Percentiles rank a stretch among this genome's conserved stretches.
These are phyloP conservation scores for Chaetura pelagica DNA, from an alignment of 2,113 vertebrate species.

Conservation along the genomic window DNA sequence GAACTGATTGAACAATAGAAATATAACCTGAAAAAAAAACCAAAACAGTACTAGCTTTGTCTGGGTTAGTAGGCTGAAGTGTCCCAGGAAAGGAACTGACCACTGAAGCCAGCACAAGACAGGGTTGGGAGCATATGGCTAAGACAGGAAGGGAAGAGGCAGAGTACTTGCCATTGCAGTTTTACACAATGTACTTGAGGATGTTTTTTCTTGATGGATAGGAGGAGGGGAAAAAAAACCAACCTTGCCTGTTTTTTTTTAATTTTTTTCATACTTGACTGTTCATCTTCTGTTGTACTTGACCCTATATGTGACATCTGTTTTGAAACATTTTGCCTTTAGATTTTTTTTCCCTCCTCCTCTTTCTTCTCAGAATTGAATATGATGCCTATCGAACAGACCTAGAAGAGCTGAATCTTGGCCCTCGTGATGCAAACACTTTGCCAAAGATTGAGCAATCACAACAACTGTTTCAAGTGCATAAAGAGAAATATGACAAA, in stretches of 20 bases:
- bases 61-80: not conserved
- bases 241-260: accelerated
- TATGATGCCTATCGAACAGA: constrained; percentile 97
- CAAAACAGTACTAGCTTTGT: not conserved
- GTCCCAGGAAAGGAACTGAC: not conserved
- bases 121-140: not conserved
- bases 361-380: constrained; percentile 83
- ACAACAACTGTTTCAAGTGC: constrained; percentile 90
- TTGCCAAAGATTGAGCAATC: constrained; percentile 94
- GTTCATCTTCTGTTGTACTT: not conserved
- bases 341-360: not conserved
- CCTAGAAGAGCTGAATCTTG: constrained; percentile 94
- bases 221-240: not conserved
- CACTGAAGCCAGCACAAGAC: not conserved
- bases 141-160: not conserved
- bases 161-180: not conserved
- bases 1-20: not conserved
- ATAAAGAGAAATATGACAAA: constrained; percentile 96
- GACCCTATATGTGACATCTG: not conserved
- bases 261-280: not conserved
- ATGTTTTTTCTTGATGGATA: not conserved
- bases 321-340: not conserved
- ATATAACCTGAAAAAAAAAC: not conserved
- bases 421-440: constrained; percentile 91
- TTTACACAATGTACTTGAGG: not conserved